phyloP scores from a whole-genome alignment of 1,140 invertebrate species.

The Brachionus asplanchnoidis region DNA sequence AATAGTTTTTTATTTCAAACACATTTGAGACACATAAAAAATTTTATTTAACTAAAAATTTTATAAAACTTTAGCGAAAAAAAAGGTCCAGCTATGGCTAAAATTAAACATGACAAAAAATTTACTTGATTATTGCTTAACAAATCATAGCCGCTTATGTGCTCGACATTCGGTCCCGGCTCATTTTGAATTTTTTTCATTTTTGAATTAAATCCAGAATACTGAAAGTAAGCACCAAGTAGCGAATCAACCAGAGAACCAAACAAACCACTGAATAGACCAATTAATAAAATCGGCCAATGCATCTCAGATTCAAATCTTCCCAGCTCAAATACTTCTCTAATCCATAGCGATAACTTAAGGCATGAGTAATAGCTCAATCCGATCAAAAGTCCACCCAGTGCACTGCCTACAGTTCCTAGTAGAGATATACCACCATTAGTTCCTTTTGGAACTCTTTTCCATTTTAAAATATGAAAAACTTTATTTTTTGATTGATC shows the following conservation, averaged over 20 bases:
- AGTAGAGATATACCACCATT: conserved; percentile 5
- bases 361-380: neutral
- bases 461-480: conserved; percentile 9
- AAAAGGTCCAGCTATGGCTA: neutral
- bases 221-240: neutral
- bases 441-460: conserved; percentile 7
- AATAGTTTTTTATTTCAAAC: no score
- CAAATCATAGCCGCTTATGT: conserved; percentile 7
- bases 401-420: neutral
- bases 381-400: conserved; percentile 6
- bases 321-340: neutral
- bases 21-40: neutral
- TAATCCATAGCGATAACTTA: neutral
- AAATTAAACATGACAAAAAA: neutral
- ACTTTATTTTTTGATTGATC: neutral
- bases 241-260: conserved; percentile 22
- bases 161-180: neutral
- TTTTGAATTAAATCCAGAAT: neutral
- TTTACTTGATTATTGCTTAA: conserved; percentile 34
- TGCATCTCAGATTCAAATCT: neutral
- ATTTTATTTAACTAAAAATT: neutral
- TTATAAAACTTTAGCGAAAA: neutral
- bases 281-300: neutral
- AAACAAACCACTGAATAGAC: neutral
- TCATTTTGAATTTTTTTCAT: neutral